Percentiles rank a stretch among this genome's conserved stretches.
Evolutionary conservation across 2,797 vertebrate species (phyloP).

Genomic region (Phrynocephalus vlangalii): DNA sequence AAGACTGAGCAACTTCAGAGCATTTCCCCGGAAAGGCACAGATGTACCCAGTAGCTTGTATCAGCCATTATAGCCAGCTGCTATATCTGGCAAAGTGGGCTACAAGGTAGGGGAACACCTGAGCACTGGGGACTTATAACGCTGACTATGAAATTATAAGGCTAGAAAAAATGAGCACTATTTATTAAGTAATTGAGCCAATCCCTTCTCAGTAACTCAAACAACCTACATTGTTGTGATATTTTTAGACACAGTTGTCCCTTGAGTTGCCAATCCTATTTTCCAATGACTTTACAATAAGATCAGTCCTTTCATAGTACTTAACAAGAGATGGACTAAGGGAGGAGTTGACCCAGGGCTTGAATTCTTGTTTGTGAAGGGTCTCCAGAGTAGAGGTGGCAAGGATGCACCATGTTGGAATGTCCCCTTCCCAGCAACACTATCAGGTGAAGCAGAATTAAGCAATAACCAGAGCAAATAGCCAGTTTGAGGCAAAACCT

Average conservation of each 20-base stretch:
- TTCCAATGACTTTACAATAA: constrained; percentile 45
- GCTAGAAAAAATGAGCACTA: constrained; percentile 37
- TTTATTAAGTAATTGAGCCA: constrained; percentile 41
- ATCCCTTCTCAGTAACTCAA: constrained; percentile 51
- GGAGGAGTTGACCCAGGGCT: too few species aligned
- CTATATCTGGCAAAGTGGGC: constrained; percentile 32
- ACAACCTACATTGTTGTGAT: constrained; percentile 20
- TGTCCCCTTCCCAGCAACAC: too few species aligned
- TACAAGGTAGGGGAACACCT: background rate
- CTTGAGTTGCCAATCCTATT: constrained; percentile 48
- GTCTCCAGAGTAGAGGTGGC: too few species aligned
- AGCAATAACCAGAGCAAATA: too few species aligned
- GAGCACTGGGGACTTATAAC: constrained; percentile 27
- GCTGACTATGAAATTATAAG: constrained; percentile 47
- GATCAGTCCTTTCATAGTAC: background rate
- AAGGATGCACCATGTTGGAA: too few species aligned
- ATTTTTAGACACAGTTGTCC: constrained; percentile 23
- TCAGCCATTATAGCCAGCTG: background rate
- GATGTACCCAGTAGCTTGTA: background rate
- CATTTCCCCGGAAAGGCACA: background rate
- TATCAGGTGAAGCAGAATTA: too few species aligned
- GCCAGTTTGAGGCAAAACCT: too few species aligned
- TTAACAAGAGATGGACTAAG: background rate
- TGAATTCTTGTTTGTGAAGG: too few species aligned
- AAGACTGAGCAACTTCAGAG: background rate